These are phyloP conservation scores for Crotalus viridis DNA, from an alignment of 2,113 vertebrate genomes.

Conservation along the genomic window DNA sequence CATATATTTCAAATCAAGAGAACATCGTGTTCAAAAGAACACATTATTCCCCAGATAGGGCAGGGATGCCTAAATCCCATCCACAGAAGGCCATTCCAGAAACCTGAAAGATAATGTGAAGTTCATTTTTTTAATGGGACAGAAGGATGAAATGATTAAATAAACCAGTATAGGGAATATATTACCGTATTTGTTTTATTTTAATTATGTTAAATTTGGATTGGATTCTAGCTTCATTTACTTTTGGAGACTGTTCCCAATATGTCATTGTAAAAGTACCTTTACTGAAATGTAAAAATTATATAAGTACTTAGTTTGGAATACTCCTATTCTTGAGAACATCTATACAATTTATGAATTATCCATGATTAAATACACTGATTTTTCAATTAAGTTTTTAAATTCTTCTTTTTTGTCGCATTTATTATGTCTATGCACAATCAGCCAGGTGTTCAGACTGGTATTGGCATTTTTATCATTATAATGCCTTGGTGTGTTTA, in stretches of 20 bases:
- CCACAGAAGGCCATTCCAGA: not conserved
- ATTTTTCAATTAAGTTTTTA: not conserved
- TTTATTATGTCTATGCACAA: not conserved
- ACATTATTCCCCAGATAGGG: rapidly evolving
- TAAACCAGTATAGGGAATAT: not conserved
- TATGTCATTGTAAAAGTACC: not conserved
- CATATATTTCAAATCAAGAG: not conserved
- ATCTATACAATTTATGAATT: not conserved
- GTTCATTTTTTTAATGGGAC: not conserved
- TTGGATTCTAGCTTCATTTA: not conserved
- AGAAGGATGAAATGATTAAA: not conserved
- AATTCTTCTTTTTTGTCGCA: not conserved
- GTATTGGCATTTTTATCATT: not conserved
- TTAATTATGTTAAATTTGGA: not conserved
- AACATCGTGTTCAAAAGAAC: not conserved
- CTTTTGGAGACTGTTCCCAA: not conserved
- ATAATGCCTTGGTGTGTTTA: not conserved
- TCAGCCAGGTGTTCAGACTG: not conserved
- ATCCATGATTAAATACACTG: not conserved
- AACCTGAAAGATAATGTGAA: not conserved
- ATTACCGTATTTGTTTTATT: not conserved
- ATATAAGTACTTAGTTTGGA: not conserved
- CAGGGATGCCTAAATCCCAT: not conserved
- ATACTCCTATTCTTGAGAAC: not conserved
- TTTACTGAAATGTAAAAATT: not conserved